phyloP scores from a whole-genome alignment of 2,888 invertebrate genomes.

The Heteromyza rotundicornis region DNA sequence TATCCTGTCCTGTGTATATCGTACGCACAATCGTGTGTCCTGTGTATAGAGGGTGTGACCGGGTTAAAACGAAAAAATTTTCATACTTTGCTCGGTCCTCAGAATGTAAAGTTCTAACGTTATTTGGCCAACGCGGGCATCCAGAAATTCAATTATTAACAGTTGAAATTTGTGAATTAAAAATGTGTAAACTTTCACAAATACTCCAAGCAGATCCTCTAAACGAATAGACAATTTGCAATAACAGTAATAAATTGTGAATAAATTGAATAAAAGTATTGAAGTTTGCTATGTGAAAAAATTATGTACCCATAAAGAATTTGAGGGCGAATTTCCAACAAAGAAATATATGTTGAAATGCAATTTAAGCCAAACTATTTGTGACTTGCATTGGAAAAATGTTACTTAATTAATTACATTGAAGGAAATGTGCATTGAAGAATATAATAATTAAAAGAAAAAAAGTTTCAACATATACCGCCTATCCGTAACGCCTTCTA shows the following conservation, averaged over 20 bases:
- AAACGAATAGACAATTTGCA: not conserved
- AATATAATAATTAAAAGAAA: not conserved
- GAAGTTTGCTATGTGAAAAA: constrained; percentile 30
- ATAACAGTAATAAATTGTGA: too few relatives aligned
- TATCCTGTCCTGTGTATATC: constrained; percentile 21
- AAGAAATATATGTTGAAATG: too few relatives aligned
- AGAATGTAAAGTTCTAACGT: constrained; percentile 53
- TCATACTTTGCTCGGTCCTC: constrained; percentile 59
- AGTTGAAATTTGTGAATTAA: not conserved
- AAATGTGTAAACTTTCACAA: not conserved
- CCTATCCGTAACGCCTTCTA: not conserved
- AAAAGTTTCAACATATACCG: too few relatives aligned
- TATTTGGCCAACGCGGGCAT: not conserved
- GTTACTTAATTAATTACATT: constrained; percentile 13
- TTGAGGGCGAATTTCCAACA: too few relatives aligned
- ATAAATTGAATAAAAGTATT: not conserved
- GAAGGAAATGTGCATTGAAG: not conserved
- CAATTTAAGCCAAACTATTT: not conserved
- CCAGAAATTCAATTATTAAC: not conserved
- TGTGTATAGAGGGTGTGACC: constrained; percentile 63
- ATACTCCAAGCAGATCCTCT: not conserved
- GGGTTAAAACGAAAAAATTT: constrained; percentile 60
- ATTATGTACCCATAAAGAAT: constrained; percentile 36
- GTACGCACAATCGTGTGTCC: constrained; percentile 46
- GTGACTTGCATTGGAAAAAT: too few relatives aligned